Conservation (phyloP, 2,797 vertebrate species). For the Oophaga sylvatica region DNA sequence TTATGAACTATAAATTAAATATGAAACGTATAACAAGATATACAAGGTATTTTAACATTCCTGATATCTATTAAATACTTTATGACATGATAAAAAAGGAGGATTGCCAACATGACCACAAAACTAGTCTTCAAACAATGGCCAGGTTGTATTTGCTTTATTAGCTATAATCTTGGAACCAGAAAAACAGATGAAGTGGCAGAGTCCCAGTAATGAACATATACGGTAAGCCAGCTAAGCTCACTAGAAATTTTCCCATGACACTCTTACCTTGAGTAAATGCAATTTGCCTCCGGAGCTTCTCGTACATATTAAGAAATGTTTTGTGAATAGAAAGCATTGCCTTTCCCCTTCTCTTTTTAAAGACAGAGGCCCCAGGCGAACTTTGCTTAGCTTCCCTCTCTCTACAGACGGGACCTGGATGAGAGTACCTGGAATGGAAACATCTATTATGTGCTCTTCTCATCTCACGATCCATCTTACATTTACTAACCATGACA, state of each 20-base stretch:
- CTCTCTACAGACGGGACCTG: slow-evolving; percentile 96
- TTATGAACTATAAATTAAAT: too few relatives aligned
- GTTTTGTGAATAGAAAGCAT: slow-evolving; percentile 98
- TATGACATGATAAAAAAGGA: not conserved
- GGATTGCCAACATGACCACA: not conserved
- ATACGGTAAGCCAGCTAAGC: not conserved
- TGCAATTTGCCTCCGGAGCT: slow-evolving; percentile 97
- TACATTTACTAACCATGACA: not conserved
- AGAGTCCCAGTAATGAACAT: not conserved
- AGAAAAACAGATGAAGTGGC: not conserved
- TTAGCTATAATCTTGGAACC: not conserved
- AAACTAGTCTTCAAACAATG: not conserved
- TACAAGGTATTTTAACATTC: too few relatives aligned
- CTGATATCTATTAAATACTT: not conserved
- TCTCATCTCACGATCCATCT: not conserved
- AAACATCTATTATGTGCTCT: not conserved
- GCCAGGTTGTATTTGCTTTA: not conserved
- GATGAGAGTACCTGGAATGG: slow-evolving; percentile 89
- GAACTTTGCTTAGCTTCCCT: slow-evolving; percentile 95
- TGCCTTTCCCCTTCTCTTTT: slow-evolving; percentile 98
- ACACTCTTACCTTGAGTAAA: slow-evolving; percentile 86
- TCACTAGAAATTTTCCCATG: not conserved
- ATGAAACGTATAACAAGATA: too few relatives aligned
- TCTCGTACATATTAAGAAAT: slow-evolving; percentile 96
- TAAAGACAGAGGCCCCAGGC: slow-evolving; percentile 92